These are phyloP conservation scores for Leptocoma aspasia DNA, from an alignment of 2,113 vertebrate genomes.

Conservation along the genomic window DNA sequence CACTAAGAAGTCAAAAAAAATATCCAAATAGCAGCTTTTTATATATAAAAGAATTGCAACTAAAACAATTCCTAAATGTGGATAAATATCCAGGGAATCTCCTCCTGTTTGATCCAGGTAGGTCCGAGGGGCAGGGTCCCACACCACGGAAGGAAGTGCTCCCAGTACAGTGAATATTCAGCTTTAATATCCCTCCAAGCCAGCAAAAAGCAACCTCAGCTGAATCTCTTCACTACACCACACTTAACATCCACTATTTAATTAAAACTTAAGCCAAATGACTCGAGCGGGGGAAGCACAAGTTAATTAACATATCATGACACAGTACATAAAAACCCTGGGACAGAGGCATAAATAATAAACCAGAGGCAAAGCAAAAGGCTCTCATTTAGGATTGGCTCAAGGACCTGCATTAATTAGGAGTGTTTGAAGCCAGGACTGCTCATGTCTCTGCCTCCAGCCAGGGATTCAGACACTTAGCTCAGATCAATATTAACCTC, in stretches of 20 bases:
- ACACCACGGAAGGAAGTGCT: no score
- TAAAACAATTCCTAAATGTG: background rate
- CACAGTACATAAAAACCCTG: background rate
- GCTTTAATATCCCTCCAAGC: background rate
- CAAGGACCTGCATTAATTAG: background rate
- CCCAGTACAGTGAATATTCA: rapidly evolving
- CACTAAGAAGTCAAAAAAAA: background rate
- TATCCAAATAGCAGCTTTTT: background rate
- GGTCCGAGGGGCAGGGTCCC: background rate
- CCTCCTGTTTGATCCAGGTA: background rate
- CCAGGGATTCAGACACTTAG: background rate
- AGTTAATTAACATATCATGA: background rate
- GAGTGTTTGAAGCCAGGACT: background rate
- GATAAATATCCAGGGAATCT: background rate
- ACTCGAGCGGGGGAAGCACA: background rate
- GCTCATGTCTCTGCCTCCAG: background rate
- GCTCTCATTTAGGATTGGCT: background rate
- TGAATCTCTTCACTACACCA: background rate
- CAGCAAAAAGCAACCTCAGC: background rate
- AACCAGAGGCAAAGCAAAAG: background rate
- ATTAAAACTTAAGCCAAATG: background rate
- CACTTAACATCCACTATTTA: background rate
- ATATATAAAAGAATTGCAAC: no score
- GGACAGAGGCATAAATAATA: background rate
- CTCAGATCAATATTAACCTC: background rate